Conservation (phyloP, 2,113 vertebrate genomes). For the Natator depressus region DNA sequence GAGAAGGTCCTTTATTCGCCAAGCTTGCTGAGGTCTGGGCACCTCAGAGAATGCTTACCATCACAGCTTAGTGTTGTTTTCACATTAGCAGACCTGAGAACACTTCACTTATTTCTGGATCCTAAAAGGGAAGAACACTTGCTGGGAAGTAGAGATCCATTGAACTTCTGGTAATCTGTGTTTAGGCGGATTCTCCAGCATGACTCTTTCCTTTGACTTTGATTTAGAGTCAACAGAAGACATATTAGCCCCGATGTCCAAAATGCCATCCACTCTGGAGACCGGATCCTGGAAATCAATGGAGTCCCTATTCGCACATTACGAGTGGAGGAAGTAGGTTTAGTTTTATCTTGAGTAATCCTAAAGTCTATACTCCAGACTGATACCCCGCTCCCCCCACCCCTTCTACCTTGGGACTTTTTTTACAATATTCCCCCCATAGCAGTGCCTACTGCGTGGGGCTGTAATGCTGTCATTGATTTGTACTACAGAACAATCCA, state of each 20-base stretch:
- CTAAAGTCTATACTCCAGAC: not conserved
- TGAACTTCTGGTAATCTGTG: not conserved
- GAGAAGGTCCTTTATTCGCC: not conserved
- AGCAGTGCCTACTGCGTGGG: not conserved
- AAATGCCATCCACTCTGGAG: constrained; percentile 94
- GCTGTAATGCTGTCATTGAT: fast-evolving
- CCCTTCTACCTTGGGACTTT: not conserved
- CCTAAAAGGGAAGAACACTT: not conserved
- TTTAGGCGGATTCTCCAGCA: not conserved
- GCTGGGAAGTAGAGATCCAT: not conserved
- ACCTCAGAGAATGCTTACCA: not conserved
- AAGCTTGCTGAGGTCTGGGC: not conserved
- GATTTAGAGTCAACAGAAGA: constrained; percentile 89
- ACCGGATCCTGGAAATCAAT: constrained; percentile 96
- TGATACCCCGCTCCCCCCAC: not conserved
- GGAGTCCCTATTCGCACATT: constrained; percentile 88
- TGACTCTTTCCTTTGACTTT: not conserved
- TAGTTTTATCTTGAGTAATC: not conserved
- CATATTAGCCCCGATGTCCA: constrained; percentile 93
- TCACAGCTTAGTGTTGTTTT: not conserved
- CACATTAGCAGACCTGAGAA: not conserved
- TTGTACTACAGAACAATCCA: not conserved
- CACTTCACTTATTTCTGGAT: not conserved
- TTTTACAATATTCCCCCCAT: not conserved
- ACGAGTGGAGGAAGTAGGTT: constrained; percentile 88